Conservation (phyloP, 1,140 invertebrate genomes). For the Euborellia annulipes region DNA sequence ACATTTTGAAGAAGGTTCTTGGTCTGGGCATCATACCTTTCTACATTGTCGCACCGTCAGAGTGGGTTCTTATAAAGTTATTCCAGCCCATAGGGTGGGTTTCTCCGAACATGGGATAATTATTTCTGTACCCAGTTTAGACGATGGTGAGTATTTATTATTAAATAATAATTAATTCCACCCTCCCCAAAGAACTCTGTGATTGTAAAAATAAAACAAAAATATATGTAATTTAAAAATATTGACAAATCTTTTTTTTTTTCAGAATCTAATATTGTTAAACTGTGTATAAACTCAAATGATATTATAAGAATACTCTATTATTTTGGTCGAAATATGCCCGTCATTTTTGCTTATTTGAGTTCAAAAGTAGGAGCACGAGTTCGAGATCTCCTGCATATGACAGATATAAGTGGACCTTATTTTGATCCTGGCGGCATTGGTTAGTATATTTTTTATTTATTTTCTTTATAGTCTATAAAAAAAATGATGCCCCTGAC, state of each 20-base stretch:
- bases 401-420: slow-evolving; percentile 34
- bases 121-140: slow-evolving; percentile 45
- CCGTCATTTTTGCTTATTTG: slow-evolving; percentile 63
- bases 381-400: slow-evolving; percentile 49
- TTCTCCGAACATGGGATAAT: slow-evolving; percentile 46
- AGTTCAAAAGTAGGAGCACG: slow-evolving; percentile 41
- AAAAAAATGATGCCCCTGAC: too few relatives aligned
- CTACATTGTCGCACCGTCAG: slow-evolving; percentile 55
- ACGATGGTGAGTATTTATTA: slow-evolving; percentile 27
- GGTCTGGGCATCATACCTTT: slow-evolving; percentile 26
- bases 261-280: slow-evolving; percentile 29
- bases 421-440: slow-evolving; percentile 44
- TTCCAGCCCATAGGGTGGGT: slow-evolving; percentile 43
- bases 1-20: slow-evolving; percentile 19
- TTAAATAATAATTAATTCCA: too few relatives aligned
- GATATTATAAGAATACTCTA: slow-evolving; percentile 55
- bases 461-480: too few relatives aligned
- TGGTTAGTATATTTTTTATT: slow-evolving; percentile 41
- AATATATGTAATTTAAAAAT: neutral
- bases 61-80: slow-evolving; percentile 61
- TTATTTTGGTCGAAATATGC: slow-evolving; percentile 52
- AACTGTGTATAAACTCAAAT: slow-evolving; percentile 40
- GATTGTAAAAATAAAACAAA: neutral
- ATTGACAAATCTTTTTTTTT: slow-evolving; percentile 12
- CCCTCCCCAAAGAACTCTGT: neutral